Evolutionary conservation across 2,797 vertebrate genomes (phyloP), one percentile per base, ranked within the genome.

Genomic region (Meriones psammophilus): DNA sequence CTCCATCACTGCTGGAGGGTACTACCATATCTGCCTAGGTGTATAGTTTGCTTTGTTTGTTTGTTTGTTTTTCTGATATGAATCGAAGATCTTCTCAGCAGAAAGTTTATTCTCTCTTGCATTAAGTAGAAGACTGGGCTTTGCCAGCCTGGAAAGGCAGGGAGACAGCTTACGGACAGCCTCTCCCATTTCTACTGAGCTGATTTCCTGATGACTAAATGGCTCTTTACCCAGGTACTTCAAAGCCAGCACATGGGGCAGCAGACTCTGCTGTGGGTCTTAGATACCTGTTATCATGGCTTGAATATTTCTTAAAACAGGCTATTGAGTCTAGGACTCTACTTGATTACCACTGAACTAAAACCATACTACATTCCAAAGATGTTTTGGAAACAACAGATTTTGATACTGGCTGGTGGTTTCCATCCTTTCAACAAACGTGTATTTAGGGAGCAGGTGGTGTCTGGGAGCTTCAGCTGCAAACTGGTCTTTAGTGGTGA

Each of bases 341-440:
- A 18, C 15, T 96, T 84, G 73, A 83, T 93, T 56, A 30, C 90
- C 95, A 96, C 96, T 96, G 96, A 96, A 96, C 30, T 91, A 79
- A 98, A 97, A 96, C 85, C 88, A 26, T 60, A 90, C 95, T 98
- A 86, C 91, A 96, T 97, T 98, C 89, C 94, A 81, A 22, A 39
- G 96, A 73, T 97, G 94, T 98, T 98, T 98, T 96, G 94, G 89
- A 98, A 98, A 97, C 96, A 98, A 68, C 26, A 42, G 91, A 97
- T 96, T 98, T 96, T 91, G 94, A 92, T 96, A 96, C 96, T 96
- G 97, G 92, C 97, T 95, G 96, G 91, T 95, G 94, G 62, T 86
- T 93, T 97, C 69, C 60, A 94, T 89, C 94, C 92, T 95, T 97
- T 96, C 96, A 95, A 97, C 97, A 97, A 97, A 97, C 93, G 95